Conservation (phyloP, 2,113 vertebrate genomes). For the Egretta garzetta region DNA sequence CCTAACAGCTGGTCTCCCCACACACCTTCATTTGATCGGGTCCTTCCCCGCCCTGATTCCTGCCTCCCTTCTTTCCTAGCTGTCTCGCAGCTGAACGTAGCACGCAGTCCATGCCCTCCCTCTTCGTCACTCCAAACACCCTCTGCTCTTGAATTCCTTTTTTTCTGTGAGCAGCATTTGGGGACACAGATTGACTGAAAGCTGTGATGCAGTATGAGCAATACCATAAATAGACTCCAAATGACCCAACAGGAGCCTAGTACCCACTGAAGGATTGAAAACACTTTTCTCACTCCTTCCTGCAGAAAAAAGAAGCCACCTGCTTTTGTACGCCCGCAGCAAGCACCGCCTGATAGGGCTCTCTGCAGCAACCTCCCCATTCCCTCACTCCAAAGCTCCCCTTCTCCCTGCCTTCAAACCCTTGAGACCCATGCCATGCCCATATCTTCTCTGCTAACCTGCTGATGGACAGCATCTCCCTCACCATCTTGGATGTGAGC, state of each 20-base stretch:
- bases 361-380: not conserved
- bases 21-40: not conserved
- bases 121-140: not conserved
- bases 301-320: not conserved
- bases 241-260: conserved; percentile 18
- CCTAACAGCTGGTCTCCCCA: not conserved
- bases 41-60: not conserved
- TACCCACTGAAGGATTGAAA: conserved; percentile 25
- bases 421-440: not conserved
- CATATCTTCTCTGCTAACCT: not conserved
- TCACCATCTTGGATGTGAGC: not conserved
- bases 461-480: not conserved
- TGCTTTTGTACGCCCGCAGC: not conserved
- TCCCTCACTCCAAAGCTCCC: not conserved
- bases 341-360: not conserved
- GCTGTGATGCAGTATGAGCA: not conserved
- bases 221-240: conserved; percentile 28
- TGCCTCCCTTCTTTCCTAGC: not conserved
- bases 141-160: not conserved
- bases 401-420: not conserved
- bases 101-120: not conserved
- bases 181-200: conserved; percentile 49
- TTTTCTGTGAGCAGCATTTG: not conserved
- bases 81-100: not conserved
- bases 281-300: not conserved